Evolutionary conservation across 2,888 invertebrate species (phyloP).

Genomic region (Hartigia nigra): DNA sequence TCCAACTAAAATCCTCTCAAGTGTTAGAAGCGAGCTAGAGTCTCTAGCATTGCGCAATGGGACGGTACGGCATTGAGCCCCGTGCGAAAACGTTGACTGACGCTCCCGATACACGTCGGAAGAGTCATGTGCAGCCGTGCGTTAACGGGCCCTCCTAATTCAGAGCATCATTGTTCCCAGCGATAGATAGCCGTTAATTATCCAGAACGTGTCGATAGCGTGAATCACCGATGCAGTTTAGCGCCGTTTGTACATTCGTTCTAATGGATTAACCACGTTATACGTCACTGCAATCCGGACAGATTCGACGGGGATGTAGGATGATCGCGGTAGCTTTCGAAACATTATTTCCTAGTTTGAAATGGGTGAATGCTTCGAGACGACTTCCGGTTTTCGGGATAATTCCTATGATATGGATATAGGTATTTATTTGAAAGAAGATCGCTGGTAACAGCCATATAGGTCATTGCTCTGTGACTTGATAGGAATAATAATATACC

Average conservation of each 20-base stretch:
- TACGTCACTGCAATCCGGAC: neutral
- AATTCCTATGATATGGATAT: neutral
- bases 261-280: neutral
- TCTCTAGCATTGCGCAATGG: neutral
- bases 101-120: neutral
- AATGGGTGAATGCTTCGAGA: neutral
- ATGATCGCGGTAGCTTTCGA: neutral
- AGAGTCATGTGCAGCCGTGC: slow-evolving; percentile 1
- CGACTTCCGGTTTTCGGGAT: neutral
- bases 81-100: neutral
- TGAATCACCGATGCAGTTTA: slow-evolving; percentile 28
- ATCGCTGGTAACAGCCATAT: neutral
- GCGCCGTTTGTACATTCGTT: slow-evolving; percentile 18
- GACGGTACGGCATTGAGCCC: neutral
- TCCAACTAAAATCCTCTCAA: neutral
- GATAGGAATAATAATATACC: neutral
- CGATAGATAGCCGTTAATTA: slow-evolving; percentile 37
- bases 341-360: neutral
- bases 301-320: neutral
- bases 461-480: neutral
- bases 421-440: neutral
- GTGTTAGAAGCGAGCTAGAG: neutral
- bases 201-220: slow-evolving; percentile 34
- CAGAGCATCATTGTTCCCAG: slow-evolving; percentile 35
- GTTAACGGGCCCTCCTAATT: slow-evolving; percentile 32